These are phyloP conservation scores for Leptopterna dolabrata DNA, from an alignment of 2,888 invertebrate species.

Conservation along the genomic window DNA sequence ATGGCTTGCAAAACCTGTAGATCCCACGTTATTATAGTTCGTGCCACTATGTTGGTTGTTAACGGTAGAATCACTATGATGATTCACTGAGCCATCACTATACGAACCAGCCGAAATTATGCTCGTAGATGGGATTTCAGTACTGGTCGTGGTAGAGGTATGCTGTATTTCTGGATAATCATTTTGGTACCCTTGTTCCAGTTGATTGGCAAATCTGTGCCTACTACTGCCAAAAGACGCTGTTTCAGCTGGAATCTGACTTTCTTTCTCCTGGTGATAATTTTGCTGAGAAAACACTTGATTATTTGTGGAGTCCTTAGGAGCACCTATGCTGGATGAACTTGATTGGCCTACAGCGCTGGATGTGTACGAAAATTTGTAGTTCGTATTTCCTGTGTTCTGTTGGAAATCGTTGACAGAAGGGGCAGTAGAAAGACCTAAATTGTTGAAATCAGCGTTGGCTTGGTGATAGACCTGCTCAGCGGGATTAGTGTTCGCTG, in stretches of 20 bases:
- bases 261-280: slow-evolving; percentile 68
- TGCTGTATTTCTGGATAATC: neutral
- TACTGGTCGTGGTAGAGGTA: slow-evolving; percentile 10
- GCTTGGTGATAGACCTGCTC: slow-evolving; percentile 23
- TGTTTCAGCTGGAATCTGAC: slow-evolving; percentile 80
- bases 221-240: slow-evolving; percentile 76
- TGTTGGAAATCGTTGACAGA: neutral
- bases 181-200: slow-evolving; percentile 62
- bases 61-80: neutral
- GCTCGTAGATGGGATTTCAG: neutral
- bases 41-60: neutral
- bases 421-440: neutral
- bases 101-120: neutral
- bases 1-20: neutral
- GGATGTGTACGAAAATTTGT: slow-evolving; percentile 31
- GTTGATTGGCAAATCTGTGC: slow-evolving; percentile 64
- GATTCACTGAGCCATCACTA: neutral
- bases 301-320: slow-evolving; percentile 31
- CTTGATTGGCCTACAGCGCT: slow-evolving; percentile 27
- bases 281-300: slow-evolving; percentile 5
- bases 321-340: neutral
- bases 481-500: neutral
- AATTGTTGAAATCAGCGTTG: slow-evolving; percentile 13
- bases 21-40: neutral
- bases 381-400: slow-evolving; percentile 5